phyloP scores from a whole-genome alignment of 92 coral and sea anemone genomes.

The Montipora capitata region DNA sequence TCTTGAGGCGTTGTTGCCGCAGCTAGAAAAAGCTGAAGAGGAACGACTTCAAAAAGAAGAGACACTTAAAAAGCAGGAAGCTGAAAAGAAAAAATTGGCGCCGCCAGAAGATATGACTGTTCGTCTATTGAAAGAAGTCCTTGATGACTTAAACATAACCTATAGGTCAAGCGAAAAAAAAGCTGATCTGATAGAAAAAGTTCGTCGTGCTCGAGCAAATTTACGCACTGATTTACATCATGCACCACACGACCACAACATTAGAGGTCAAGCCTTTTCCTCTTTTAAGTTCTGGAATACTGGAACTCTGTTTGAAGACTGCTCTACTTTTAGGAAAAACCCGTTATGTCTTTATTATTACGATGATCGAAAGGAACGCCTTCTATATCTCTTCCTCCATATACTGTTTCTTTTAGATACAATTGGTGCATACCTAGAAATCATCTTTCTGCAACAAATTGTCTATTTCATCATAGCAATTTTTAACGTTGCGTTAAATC shows the following conservation, averaged over 20 bases:
- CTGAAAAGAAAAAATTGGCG: constrained; percentile 1
- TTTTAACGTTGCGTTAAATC: background rate
- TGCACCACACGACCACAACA: constrained; percentile 10
- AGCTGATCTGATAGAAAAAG: constrained; percentile 6
- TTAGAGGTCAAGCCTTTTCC: constrained; percentile 3
- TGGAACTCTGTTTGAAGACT: background rate
- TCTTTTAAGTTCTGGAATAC: background rate
- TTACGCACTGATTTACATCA: background rate
- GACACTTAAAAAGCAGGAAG: background rate
- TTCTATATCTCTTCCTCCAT: constrained; percentile 7
- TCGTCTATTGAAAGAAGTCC: constrained; percentile 7
- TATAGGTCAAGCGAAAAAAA: constrained; percentile 24
- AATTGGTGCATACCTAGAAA: constrained; percentile 20
- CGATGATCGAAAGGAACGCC: constrained; percentile 24
- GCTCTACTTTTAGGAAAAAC: background rate
- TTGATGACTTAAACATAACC: constrained; percentile 11
- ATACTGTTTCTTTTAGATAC: constrained; percentile 12
- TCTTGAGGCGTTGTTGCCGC: background rate
- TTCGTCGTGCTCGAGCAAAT: background rate
- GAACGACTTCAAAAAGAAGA: background rate
- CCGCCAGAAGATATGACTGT: constrained; percentile 6
- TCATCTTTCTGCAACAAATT: constrained; percentile 25
- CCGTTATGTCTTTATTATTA: background rate
- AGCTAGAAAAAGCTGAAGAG: background rate
- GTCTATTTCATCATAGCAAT: constrained; percentile 15